Evolutionary conservation across 2,797 vertebrate species (phyloP), one percentile per base, ranked within the genome.

Genomic region (Onychomys leucogaster): DNA sequence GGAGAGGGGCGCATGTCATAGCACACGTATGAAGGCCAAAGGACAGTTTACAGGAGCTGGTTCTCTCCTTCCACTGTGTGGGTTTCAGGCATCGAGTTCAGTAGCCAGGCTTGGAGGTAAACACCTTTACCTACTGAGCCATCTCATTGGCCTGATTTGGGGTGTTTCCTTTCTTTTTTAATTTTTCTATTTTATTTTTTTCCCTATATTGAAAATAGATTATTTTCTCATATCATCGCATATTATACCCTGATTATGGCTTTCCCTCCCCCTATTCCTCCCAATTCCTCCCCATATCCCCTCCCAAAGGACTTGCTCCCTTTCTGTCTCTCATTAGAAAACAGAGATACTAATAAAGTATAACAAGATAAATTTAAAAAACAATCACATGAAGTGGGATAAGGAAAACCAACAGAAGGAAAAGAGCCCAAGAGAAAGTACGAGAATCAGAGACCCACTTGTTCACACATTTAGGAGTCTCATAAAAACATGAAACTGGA

Each of bases 1-100:
- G 32, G 43, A 67, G 12, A 19, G 17, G 9, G 17, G 41, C 14
- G 0, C 4, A 0, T 83, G 6, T 12, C 61, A 34, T 12, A 65
- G 59, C 41, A 65, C 61, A 65, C 19, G 49, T 25, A 14, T 5
- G 29, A 67, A 67, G 43, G 43, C 43, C 43, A 49, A 65, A 67
- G 63, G 43, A 85, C 13, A 23, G 16, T 23, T 25, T 49, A 2
- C 63, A 85, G 32, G 29, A 85, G 43, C 23, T 29, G 43, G 32
- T 25, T 85, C 32, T 67, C 83, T 25, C 32, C 43, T 85, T 52
- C 41, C 19, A 14, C 83, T 29, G 6, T 52, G 32, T n/a, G 2
- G 83, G 19, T 23, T 52, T 32, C 32, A 23, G 43, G 43, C 3
- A 21, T 19, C 0, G 17, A 85, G 34, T 23, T 49, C 61, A 49